A percentile compares a stretch with the other conserved stretches of the same genome.
Evolutionary conservation across 1,140 invertebrate genomes (phyloP).

Genomic region (Hypsibius dujardini): DNA sequence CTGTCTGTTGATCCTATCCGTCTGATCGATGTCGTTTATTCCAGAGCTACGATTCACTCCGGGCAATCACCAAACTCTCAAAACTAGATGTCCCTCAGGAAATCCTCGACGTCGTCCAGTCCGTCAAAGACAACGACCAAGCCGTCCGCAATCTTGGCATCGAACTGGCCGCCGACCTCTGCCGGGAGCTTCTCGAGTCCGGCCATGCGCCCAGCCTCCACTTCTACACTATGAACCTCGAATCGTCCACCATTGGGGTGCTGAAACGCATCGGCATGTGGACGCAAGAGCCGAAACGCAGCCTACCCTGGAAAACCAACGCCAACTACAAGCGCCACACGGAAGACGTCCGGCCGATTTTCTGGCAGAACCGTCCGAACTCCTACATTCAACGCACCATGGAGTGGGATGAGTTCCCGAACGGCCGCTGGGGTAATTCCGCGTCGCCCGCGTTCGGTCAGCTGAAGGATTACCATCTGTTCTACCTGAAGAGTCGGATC

Average conservation of each 20-base stretch:
- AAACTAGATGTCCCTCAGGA: slow-evolving; percentile 42
- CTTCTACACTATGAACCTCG: slow-evolving; percentile 48
- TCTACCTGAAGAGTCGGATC: slow-evolving; percentile 37
- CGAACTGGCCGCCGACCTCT: slow-evolving; percentile 38
- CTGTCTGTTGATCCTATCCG: no score
- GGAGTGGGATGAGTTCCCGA: slow-evolving; percentile 47
- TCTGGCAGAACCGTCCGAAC: slow-evolving; percentile 42
- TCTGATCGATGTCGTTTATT: no score
- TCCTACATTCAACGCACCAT: slow-evolving; percentile 42
- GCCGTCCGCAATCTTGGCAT: slow-evolving; percentile 44
- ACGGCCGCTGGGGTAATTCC: slow-evolving; percentile 44
- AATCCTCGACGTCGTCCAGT: slow-evolving; percentile 38
- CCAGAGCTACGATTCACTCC: slow-evolving; percentile 40
- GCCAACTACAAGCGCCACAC: slow-evolving; percentile 33
- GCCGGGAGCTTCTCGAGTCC: slow-evolving; percentile 38
- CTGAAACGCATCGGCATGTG: slow-evolving; percentile 42
- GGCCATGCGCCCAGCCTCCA: slow-evolving; percentile 40
- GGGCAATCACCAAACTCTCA: slow-evolving; percentile 43
- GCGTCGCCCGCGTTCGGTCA: slow-evolving; percentile 44
- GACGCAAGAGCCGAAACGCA: slow-evolving; percentile 33
- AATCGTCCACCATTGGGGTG: slow-evolving; percentile 41
- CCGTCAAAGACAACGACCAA: slow-evolving; percentile 45
- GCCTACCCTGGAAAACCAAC: slow-evolving; percentile 41
- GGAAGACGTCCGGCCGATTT: slow-evolving; percentile 45
- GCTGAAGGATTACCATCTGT: slow-evolving; percentile 43